Evolutionary conservation across 2,888 invertebrate genomes (phyloP).

Genomic region (Lithophane ornitopus): DNA sequence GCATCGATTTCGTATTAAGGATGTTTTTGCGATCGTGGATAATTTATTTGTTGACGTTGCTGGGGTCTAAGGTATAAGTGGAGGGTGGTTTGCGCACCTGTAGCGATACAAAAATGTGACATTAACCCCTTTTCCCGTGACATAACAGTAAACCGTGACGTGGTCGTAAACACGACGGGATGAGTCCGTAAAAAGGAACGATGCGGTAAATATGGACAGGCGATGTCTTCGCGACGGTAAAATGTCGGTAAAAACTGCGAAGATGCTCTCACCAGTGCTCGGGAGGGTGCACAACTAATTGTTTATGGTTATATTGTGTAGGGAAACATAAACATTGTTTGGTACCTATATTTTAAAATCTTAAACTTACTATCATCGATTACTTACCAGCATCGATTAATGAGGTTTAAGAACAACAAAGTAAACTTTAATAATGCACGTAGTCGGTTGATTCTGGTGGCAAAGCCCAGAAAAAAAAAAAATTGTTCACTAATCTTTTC

Average conservation of each 20-base stretch:
- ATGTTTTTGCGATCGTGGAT: constrained; percentile 58
- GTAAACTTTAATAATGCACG: neutral
- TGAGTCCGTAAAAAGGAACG: constrained; percentile 87
- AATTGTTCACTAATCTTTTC: neutral
- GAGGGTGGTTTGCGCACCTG: constrained; percentile 69
- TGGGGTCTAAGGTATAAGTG: constrained; percentile 48
- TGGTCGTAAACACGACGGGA: constrained; percentile 84
- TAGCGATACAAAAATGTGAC: constrained; percentile 79
- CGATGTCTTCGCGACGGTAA: constrained; percentile 80
- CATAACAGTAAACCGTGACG: constrained; percentile 86
- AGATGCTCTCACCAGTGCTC: constrained; percentile 73
- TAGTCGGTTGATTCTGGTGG: too few relatives aligned
- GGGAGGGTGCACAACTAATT: constrained; percentile 76
- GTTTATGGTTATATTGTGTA: constrained; percentile 74
- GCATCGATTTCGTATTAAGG: constrained; percentile 65
- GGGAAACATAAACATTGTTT: constrained; percentile 2
- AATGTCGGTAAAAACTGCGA: constrained; percentile 75
- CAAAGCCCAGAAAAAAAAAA: neutral
- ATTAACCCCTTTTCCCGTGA: constrained; percentile 83
- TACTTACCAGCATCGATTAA: neutral
- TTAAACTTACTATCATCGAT: neutral
- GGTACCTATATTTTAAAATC: neutral
- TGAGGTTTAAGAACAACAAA: neutral
- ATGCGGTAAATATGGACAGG: constrained; percentile 87
- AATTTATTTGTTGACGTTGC: constrained; percentile 54